phyloP scores from a whole-genome alignment of 1,140 invertebrate genomes.

The Ceratoteleas bidentatus region DNA sequence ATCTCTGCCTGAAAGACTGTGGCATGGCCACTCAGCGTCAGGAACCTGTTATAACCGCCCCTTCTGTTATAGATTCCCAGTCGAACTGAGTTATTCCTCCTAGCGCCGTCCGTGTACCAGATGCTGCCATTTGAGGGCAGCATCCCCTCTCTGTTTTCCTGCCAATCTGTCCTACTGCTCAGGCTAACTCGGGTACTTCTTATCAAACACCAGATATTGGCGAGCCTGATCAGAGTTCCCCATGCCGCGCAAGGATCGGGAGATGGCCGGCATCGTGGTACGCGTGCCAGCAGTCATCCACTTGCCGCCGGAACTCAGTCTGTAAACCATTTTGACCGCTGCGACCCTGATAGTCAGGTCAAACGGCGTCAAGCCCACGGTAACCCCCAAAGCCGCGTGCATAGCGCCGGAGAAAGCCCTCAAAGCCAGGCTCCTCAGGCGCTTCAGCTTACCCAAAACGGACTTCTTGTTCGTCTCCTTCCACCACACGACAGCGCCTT shows the following conservation, averaged over 20 bases:
- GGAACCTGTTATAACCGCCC: not conserved
- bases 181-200: not conserved
- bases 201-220: not conserved
- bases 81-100: not conserved
- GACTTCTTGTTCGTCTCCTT: not conserved
- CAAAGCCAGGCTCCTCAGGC: not conserved
- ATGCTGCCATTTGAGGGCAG: constrained; percentile 1
- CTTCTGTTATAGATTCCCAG: not conserved
- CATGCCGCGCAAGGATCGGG: not conserved
- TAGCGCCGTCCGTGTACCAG: constrained; percentile 18
- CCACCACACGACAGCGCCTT: constrained; percentile 4
- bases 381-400: not conserved
- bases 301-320: not conserved
- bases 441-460: not conserved
- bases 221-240: not conserved
- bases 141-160: no score
- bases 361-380: not conserved
- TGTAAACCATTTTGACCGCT: not conserved
- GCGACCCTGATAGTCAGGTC: not conserved
- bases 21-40: not conserved
- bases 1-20: constrained; percentile 8
- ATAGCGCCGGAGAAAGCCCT: constrained; percentile 4
- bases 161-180: not conserved
- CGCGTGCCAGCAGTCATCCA: not conserved
- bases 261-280: not conserved